These are phyloP conservation scores for Tachina grossa DNA, from an alignment of 2,888 invertebrate species.

Conservation along the genomic window DNA sequence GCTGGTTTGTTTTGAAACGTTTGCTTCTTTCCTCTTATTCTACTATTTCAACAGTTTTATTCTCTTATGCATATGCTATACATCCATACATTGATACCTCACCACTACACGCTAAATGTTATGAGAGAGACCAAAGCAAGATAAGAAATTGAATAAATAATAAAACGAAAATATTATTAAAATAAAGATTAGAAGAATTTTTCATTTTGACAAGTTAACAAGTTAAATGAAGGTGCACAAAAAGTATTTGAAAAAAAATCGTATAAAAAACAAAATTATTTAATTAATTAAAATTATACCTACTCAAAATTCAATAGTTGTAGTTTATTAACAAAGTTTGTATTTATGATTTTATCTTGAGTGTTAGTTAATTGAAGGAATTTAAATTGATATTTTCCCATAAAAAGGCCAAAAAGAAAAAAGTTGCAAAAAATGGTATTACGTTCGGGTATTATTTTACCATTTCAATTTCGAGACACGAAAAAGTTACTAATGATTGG, in stretches of 20 bases:
- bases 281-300: slow-evolving; percentile 52
- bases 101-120: slow-evolving; percentile 22
- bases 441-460: slow-evolving; percentile 80
- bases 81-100: not conserved
- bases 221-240: slow-evolving; percentile 71
- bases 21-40: slow-evolving; percentile 59
- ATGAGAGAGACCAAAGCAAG: slow-evolving; percentile 42
- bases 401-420: slow-evolving; percentile 38
- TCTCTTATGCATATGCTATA: slow-evolving; percentile 40
- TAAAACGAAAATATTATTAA: slow-evolving; percentile 66
- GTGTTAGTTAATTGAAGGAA: slow-evolving; percentile 43
- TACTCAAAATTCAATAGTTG: slow-evolving; percentile 27
- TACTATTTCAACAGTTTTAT: slow-evolving; percentile 49
- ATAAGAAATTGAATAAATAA: slow-evolving; percentile 68
- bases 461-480: slow-evolving; percentile 80
- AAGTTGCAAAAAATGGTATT: slow-evolving; percentile 77
- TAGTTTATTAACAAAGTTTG: slow-evolving; percentile 19
- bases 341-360: slow-evolving; percentile 54
- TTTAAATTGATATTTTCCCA: slow-evolving; percentile 50
- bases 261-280: slow-evolving; percentile 58
- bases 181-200: slow-evolving; percentile 71
- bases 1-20: slow-evolving; percentile 41
- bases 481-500: slow-evolving; percentile 80
- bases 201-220: slow-evolving; percentile 71
- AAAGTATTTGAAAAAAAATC: slow-evolving; percentile 64